Evolutionary conservation across 2,888 invertebrate genomes (phyloP), one percentile per base, ranked within the genome.

Genomic region (Troides aeacus): DNA sequence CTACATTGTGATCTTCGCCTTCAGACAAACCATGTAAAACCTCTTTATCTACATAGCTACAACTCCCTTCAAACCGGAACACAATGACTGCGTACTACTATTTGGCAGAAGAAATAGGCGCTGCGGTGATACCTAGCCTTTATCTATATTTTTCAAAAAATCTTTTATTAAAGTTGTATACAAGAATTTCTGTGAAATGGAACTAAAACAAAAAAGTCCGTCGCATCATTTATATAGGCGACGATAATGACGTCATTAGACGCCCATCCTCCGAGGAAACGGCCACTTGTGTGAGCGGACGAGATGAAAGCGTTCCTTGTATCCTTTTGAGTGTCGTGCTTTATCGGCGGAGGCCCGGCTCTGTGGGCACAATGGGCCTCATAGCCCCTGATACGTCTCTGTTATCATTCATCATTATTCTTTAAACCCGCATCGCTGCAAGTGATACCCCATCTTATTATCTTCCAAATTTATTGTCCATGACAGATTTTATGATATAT

Each of bases 291-390:
- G 36, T 50, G n/a, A 62, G 62, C 63, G 57, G 63, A 66, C 36
- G 71, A 72, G 77, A 76, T 77, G 75, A 76, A 78, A 79, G 77
- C 76, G 62, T 77, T 75, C 74, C 73, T 71, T 74, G 74, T 74
- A 74, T 74, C 75, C 72, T 75, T 72, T 72, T 71, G 72, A 72
- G 65, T 64, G 75, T 73, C 75, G 73, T 79, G 76, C 76, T 76
- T 77, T 82, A 79, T 79, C 78, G 75, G 72, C 61, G 72, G 66
- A 74, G 72, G 58, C 66, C 64, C 64, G 39, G 71, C 72, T 77
- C 75, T 73, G 74, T 73, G 72, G 71, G 72, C 72, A 81, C 80
- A 79, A 79, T 79, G 73, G 36, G 53, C 24, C 36, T 46, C 58
- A 58, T 62, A 21, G 57, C 30, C 46, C 5, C 60, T 64, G 50